Percentiles rank a stretch among this genome's conserved stretches.
Evolutionary conservation across 2,113 vertebrate genomes (phyloP).

Genomic region (Sapajus apella): DNA sequence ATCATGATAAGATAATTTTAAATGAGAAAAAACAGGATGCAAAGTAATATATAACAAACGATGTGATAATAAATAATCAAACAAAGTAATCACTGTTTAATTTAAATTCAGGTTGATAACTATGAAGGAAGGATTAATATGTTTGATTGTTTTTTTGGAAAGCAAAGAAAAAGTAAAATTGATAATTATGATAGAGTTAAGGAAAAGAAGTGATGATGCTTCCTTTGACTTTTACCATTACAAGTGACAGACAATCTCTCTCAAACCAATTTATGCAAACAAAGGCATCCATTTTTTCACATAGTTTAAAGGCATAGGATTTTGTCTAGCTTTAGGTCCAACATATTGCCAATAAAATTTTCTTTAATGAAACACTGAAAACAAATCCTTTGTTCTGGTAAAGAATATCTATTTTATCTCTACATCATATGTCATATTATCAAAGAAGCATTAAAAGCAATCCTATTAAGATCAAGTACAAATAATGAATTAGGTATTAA

Average conservation of each 20-base stretch:
- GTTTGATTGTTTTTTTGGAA: background rate
- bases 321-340: background rate
- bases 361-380: background rate
- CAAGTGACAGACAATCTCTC: background rate
- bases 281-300: background rate
- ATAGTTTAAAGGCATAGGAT: background rate
- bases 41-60: background rate
- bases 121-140: background rate
- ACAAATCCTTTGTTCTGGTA: background rate
- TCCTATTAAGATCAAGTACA: background rate
- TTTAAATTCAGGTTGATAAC: background rate
- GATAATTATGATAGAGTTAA: background rate
- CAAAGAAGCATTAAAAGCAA: background rate
- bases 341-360: background rate
- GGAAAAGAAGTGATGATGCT: background rate
- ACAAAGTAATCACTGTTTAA: background rate
- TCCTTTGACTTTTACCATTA: background rate
- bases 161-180: background rate
- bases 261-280: background rate
- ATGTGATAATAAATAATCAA: background rate
- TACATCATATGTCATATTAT: background rate
- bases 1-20: background rate
- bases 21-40: background rate
- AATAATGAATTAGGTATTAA: background rate
- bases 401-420: background rate